Percentiles rank a stretch among this genome's conserved stretches.
phyloP scores from a whole-genome alignment of 2,888 invertebrate species.

The Leptura quadrifasciata region DNA sequence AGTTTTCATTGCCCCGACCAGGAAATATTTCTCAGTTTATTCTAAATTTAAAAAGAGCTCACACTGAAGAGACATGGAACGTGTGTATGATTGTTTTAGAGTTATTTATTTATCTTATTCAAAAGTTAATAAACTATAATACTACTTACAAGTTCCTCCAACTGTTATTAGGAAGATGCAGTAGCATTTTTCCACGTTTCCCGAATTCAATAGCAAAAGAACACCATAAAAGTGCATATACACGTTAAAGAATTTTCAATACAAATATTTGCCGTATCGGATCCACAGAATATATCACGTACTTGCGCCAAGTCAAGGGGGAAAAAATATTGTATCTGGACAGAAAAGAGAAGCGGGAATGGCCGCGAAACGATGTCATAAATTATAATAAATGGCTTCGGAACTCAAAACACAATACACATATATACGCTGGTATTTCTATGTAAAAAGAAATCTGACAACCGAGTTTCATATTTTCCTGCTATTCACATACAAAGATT shows the following conservation, averaged over 20 bases:
- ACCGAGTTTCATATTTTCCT: constrained; percentile 5
- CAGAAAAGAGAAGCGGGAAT: constrained; percentile 7
- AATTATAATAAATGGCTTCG: constrained; percentile 22
- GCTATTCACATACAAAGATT: not conserved
- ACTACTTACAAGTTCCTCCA: no score
- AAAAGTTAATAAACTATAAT: no score
- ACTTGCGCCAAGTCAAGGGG: not conserved
- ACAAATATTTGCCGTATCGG: not conserved
- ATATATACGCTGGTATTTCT: constrained; percentile 19
- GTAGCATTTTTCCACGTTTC: not conserved
- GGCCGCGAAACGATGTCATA: constrained; percentile 17
- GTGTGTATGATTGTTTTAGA: no score
- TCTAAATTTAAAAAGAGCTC: no score
- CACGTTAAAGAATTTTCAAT: not conserved
- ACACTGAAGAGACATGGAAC: no score
- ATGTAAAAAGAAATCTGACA: constrained; percentile 16
- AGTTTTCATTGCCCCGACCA: no score
- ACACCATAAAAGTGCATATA: not conserved
- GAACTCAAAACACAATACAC: constrained; percentile 14
- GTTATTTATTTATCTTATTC: no score
- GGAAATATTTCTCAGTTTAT: no score
- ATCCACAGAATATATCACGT: not conserved
- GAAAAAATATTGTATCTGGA: constrained; percentile 17
- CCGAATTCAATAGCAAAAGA: not conserved
- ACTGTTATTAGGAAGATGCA: not conserved